A percentile compares a stretch with the other conserved stretches of the same genome.
phyloP scores from a whole-genome alignment of 1,140 invertebrate genomes.

The Platyscapa corneri region DNA sequence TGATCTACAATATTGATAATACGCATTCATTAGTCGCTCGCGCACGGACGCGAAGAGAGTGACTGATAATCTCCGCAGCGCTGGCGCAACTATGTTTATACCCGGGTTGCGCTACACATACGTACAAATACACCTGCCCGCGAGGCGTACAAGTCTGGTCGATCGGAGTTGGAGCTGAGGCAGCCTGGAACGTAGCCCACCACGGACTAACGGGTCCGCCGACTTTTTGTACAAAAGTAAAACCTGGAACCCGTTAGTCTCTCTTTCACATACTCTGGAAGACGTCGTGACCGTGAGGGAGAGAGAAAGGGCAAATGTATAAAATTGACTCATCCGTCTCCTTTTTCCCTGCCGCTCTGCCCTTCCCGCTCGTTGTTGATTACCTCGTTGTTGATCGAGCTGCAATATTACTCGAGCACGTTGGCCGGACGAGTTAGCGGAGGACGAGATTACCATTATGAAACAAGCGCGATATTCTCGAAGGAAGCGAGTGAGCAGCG shows the following conservation, averaged over 20 bases:
- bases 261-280: conserved; percentile 43
- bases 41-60: neutral
- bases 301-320: conserved; percentile 13
- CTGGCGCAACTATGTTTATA: conserved; percentile 18
- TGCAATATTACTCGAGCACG: neutral
- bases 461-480: neutral
- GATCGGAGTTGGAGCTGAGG: conserved; percentile 28
- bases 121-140: conserved; percentile 41
- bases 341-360: neutral
- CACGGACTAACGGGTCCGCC: conserved; percentile 64
- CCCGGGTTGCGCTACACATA: neutral
- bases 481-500: neutral
- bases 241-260: conserved; percentile 67
- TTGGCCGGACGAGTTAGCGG: neutral
- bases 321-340: conserved; percentile 9
- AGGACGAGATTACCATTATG: neutral
- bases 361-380: neutral
- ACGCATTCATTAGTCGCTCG: neutral
- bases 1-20: neutral
- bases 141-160: neutral
- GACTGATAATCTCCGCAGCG: neutral
- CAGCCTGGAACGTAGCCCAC: conserved; percentile 61
- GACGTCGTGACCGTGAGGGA: conserved; percentile 16
- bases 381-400: neutral
- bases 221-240: conserved; percentile 65